A percentile compares a stretch with the other conserved stretches of the same genome.
These are phyloP conservation scores for Rhynchophorus ferrugineus DNA, from an alignment of 1,140 invertebrate species.

Conservation along the genomic window DNA sequence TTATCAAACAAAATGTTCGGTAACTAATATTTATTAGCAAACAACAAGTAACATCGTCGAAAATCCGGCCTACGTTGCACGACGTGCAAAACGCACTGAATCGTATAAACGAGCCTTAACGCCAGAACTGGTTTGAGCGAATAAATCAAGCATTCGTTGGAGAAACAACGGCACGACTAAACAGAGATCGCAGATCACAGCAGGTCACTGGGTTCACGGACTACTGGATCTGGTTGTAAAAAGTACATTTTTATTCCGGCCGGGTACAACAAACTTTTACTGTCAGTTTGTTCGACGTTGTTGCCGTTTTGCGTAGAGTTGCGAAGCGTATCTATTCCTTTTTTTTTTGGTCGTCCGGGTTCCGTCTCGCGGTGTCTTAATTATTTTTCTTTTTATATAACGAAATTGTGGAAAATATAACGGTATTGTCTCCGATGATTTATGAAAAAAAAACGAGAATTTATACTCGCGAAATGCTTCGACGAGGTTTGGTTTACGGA, in stretches of 20 bases:
- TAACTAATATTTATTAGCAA: too few species aligned
- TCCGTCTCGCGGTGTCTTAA: too few species aligned
- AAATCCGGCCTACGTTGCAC: too few species aligned
- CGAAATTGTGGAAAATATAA: too few species aligned
- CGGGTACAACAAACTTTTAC: conserved; percentile 23
- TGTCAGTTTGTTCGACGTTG: conserved; percentile 14
- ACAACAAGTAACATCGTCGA: too few species aligned
- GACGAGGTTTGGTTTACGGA: too few species aligned
- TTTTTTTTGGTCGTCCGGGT: conserved; percentile 11
- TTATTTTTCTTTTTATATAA: too few species aligned
- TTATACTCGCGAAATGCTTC: too few species aligned
- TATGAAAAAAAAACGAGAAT: too few species aligned
- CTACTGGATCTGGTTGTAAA: conserved; percentile 32
- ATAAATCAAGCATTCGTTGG: conserved; percentile 28
- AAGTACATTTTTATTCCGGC: conserved; percentile 30
- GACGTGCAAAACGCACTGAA: not conserved
- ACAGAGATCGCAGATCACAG: conserved; percentile 27
- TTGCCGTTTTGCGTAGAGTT: conserved; percentile 18
- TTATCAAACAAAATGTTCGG: too few species aligned
- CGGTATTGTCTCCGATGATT: too few species aligned
- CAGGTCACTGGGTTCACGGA: conserved; percentile 34
- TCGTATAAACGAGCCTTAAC: conserved; percentile 13
- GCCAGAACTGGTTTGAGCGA: conserved; percentile 28
- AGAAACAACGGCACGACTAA: conserved; percentile 30
- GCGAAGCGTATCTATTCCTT: conserved; percentile 17